Evolutionary conservation across 2,888 invertebrate species (phyloP).

Genomic region (Melikaiella ostensackeni): DNA sequence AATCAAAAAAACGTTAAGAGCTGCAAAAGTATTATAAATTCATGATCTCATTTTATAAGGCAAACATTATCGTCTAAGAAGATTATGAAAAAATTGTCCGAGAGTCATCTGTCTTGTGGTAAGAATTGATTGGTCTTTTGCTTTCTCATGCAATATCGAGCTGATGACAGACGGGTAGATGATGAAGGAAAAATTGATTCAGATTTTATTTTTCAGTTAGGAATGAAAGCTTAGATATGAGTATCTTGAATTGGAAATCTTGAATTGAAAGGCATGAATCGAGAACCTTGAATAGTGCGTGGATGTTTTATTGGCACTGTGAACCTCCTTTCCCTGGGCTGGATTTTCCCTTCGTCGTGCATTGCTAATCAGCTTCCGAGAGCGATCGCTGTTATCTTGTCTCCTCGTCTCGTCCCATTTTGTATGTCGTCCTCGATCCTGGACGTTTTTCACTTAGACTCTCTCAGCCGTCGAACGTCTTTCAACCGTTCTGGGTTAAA

Average conservation of each 20-base stretch:
- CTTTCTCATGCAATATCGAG: slow-evolving; percentile 7
- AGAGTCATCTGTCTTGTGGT: slow-evolving; percentile 6
- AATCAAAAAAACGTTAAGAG: background rate
- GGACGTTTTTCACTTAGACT: slow-evolving; percentile 29
- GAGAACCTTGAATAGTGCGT: background rate
- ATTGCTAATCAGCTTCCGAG: slow-evolving; percentile 31
- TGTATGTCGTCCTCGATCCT: slow-evolving; percentile 34
- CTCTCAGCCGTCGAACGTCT: background rate
- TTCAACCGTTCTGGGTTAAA: slow-evolving; percentile 28
- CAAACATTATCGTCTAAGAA: background rate
- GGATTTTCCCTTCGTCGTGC: slow-evolving; percentile 5
- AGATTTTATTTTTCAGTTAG: background rate
- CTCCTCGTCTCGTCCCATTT: slow-evolving; percentile 36
- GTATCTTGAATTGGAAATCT: background rate
- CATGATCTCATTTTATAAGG: background rate
- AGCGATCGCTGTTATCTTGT: slow-evolving; percentile 38
- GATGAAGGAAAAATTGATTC: slow-evolving; percentile 2
- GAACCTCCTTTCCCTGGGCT: background rate
- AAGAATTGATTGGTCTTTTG: slow-evolving; percentile 9
- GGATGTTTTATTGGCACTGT: background rate
- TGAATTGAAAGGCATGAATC: background rate
- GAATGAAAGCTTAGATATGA: background rate
- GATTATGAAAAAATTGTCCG: slow-evolving; percentile 8
- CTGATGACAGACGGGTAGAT: background rate
- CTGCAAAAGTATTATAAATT: slow-evolving; percentile 17